phyloP scores from a whole-genome alignment of 2,888 invertebrate genomes.

The Ephialtes manifestator region DNA sequence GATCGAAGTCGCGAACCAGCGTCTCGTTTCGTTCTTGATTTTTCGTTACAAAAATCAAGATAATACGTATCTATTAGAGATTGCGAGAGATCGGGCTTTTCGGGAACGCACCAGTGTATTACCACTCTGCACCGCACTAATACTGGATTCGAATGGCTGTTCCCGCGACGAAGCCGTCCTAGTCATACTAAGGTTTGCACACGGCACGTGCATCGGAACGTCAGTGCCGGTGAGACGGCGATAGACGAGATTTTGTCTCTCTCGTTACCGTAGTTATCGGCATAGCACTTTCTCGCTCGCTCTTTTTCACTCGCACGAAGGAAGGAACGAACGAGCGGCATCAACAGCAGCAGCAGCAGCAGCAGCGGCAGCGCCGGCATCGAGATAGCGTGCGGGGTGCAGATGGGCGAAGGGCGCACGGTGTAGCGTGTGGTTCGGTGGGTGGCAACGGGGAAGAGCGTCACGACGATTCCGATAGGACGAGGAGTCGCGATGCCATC shows the following conservation, averaged over 20 bases:
- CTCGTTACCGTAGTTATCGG: slow-evolving; percentile 21
- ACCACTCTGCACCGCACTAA: slow-evolving; percentile 85
- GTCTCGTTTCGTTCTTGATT: slow-evolving; percentile 67
- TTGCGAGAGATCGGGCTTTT: slow-evolving; percentile 36
- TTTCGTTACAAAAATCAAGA: slow-evolving; percentile 2
- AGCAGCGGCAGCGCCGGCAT: slow-evolving; percentile 5
- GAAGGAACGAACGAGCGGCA: slow-evolving; percentile 18
- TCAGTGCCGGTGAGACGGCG: slow-evolving; percentile 75
- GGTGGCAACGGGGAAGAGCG: slow-evolving; percentile 29
- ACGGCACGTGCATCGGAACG: slow-evolving; percentile 85
- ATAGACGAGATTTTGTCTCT: slow-evolving; percentile 29
- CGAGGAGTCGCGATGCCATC: slow-evolving; percentile 28
- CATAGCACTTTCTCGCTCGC: slow-evolving; percentile 36
- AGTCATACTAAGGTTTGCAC: slow-evolving; percentile 86
- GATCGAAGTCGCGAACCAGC: slow-evolving; percentile 71
- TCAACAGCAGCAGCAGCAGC: not conserved
- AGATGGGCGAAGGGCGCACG: slow-evolving; percentile 61
- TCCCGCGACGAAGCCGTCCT: slow-evolving; percentile 84
- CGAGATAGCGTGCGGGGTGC: slow-evolving; percentile 53
- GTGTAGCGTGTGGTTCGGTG: slow-evolving; percentile 34
- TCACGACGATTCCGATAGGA: slow-evolving; percentile 60
- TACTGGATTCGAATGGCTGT: slow-evolving; percentile 86
- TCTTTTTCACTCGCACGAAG: slow-evolving; percentile 51
- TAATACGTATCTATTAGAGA: not conserved
- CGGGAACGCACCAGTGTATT: slow-evolving; percentile 68